Evolutionary conservation across 2,888 invertebrate species (phyloP), one percentile per base, ranked within the genome.

Genomic region (Eustalomyia histrio): DNA sequence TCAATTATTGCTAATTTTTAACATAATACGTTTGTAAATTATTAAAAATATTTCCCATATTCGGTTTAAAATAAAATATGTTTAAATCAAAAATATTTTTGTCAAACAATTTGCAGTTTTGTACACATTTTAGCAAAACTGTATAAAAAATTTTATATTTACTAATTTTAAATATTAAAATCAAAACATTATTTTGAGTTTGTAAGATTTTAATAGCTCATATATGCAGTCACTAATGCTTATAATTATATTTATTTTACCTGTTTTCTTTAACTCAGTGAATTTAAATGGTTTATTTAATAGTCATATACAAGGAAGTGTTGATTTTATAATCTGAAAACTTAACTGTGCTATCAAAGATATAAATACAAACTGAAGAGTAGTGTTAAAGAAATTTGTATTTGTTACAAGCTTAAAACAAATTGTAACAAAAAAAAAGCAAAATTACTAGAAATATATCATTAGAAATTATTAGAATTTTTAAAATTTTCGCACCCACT

Each of bases 251-350:
- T 6, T n/a, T 6, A n/a, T n/a, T 47, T 14, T 47, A 47, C 24
- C 24, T 24, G 21, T 47, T 47, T 47, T 47, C 14, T 29, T 63
- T 47, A 12, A 10, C 10, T n/a, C 21, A 43, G 4, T 43, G 0
- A 8, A 6, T 10, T 18, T 47, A 43, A 2, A 1, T 47, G 33
- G 18, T 47, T 64, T 64, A 35, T 33, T 55, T 43, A 17, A 47
- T 63, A 55, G n/a, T 17, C 58, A 35, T 14, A 58, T n/a, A 65
- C 18, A 65, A 52, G 64, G 73, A 74, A 74, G 65, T 74, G 39
- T 65, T 64, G 57, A 52, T 21, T 58, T 55, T 24, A 52, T 50
- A 50, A 58, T 17, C 21, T 29, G 29, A 29, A n/a, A 12, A 73
- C 12, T 33, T 57, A 35, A 47, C 33, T 33, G 12, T 18, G 21